Evolutionary conservation across 2,113 vertebrate genomes (phyloP).

Genomic region (Phodopus roborovskii): DNA sequence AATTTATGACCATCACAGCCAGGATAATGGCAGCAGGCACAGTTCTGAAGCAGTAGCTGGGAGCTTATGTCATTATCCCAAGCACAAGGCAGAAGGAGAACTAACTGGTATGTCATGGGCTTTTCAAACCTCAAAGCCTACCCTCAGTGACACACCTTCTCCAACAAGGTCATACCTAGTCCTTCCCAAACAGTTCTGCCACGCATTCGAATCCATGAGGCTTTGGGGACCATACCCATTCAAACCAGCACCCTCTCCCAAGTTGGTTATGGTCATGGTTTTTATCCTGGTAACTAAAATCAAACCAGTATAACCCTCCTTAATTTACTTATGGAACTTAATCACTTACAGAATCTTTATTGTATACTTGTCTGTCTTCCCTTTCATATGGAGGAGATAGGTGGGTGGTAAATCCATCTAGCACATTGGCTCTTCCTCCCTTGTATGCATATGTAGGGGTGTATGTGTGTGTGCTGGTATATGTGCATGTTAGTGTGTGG

Average conservation of each 20-base stretch:
- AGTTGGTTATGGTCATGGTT: background rate
- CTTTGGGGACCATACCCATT: background rate
- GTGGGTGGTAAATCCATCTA: no score
- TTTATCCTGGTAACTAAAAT: background rate
- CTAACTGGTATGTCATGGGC: background rate
- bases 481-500: no score
- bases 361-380: background rate
- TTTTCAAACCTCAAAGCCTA: background rate
- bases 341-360: background rate
- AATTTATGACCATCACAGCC: background rate
- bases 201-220: background rate
- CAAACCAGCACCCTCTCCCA: background rate
- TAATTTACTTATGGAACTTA: background rate
- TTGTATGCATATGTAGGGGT: background rate
- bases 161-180: background rate
- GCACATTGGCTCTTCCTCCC: background rate
- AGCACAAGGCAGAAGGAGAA: background rate
- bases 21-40: background rate
- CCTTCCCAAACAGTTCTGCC: background rate
- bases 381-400: background rate
- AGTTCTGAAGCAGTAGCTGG: background rate
- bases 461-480: background rate
- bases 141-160: background rate
- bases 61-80: background rate
- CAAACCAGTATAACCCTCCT: background rate